Base-by-base conservation (phyloP, 2,888 invertebrate species). In the Cataglyphis altisquamis region DNA sequence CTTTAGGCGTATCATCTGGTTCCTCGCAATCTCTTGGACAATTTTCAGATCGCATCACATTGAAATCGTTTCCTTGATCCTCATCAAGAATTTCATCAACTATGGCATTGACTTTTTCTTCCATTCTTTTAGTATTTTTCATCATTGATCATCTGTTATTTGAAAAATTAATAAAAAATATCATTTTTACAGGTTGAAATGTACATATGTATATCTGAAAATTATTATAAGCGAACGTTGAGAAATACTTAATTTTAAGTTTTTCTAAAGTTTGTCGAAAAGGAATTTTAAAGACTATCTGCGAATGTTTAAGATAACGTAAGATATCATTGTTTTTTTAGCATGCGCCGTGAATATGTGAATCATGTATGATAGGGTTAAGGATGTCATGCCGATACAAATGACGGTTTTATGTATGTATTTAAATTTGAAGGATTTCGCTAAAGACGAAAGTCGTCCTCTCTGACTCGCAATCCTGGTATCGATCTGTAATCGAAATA, bases 401-500 rank as follows among this genome's bases (percentile, higher is more conserved):
- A 72, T 5, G 6, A 39, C 9, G n/a, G 9, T 32, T 41, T 39
- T 8, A 8, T 4, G 0, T 12, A 8, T 3, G 18, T 6, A 4
- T 18, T 78, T 68, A 60, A 78, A 45, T 32, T 45, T 1, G 21
- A 78, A 78, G 25, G 15, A 60, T 78, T 67, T 78, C 45, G 9
- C 45, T n/a, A 29, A 80, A 70, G 39, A 3, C n/a, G 18, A 36
- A 8, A 52, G 4, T 25, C 72, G 64, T 83, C 80, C 63, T 67
- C 66, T 63, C 66, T 41, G 29, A 67, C 18, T 73, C 52, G 48
- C 63, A 60, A 80, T 74, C 18, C 10, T 55, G 29, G 63, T 89
- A 89, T 88, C 73, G 89, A 89, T 89, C 85, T 74, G 83, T 73
- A 86, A 89, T 89, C 86, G 75, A 85, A 88, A 85, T 88, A 87